Evolutionary conservation across 2,113 vertebrate species (phyloP), one percentile per base, ranked within the genome.

Genomic region (Peromyscus leucopus): DNA sequence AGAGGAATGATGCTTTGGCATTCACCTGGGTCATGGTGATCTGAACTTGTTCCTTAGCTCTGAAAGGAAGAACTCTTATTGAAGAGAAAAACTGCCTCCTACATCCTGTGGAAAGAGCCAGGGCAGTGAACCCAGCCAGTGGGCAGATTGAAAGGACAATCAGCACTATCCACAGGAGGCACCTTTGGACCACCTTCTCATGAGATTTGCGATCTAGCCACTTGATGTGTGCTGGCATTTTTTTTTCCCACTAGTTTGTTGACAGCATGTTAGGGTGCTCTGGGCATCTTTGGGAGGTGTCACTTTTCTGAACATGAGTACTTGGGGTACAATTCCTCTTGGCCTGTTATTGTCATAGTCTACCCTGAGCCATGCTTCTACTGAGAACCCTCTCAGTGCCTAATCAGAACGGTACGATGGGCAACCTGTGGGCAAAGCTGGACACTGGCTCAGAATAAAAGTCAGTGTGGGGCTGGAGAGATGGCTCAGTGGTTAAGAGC

Each of bases 111-210:
- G 88, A 21, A 59, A 26, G n/a, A 82, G 89, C 63, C 15, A 33
- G 86, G 89, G n/a, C 80, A 85, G 51, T 5, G 22, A 59, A 79
- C 10, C 74, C 31, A 6, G 90, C 48, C 42, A 46, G 92, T 15
- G 63, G 90, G 78, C 92, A 96, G 96, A 92, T 93, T 65, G 95
- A 94, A 90, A 90, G 86, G 93, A 88, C 84, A 21, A 92, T 92
- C 96, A 93, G 2, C 48, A 33, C 57, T 4, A 3, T 31, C 48
- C 26, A 0, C 67, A 19, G 33, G 65, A 91, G 90, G 59, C 51
- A 91, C 89, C 85, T 80, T 48, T 36, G 72, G 61, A 7, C 51
- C 33, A 91, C 94, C 17, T 93, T 89, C 61, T 31, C 36, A 33
- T 21, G 90, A 69, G 72, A 67, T 51, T 33, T 67, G 28, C 51